Conservation (phyloP, 2,797 vertebrate genomes). For the Cuniculus paca region DNA sequence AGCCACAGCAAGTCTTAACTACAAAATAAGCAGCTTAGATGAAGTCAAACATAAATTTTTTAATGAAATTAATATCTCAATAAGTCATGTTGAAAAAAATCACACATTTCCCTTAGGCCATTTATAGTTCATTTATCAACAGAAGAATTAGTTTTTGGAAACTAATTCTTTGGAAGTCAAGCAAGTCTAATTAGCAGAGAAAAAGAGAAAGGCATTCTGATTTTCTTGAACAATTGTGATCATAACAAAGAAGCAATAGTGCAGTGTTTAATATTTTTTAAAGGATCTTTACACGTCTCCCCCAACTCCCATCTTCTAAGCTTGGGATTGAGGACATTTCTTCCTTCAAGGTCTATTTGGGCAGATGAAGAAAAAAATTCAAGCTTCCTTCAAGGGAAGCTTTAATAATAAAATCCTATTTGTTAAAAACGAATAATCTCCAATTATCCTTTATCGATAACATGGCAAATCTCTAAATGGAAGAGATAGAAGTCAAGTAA, state of each 20-base stretch:
- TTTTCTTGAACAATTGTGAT: background rate
- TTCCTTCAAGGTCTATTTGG: background rate
- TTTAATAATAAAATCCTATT: constrained; percentile 24
- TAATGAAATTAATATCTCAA: constrained; percentile 58
- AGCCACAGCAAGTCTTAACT: background rate
- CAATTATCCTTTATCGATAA: background rate
- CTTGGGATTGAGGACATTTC: background rate
- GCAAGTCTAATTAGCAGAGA: constrained; percentile 38
- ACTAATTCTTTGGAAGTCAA: background rate
- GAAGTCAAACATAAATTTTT: background rate
- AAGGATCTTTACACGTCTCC: background rate
- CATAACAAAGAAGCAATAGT: background rate
- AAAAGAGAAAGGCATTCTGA: constrained; percentile 26
- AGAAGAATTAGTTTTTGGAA: constrained; percentile 3
- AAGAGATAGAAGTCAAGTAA: background rate
- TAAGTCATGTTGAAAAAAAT: constrained; percentile 6
- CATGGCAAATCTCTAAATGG: background rate
- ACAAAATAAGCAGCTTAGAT: constrained; percentile 52
- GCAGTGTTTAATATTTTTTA: background rate
- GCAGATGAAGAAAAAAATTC: background rate
- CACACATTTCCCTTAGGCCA: background rate
- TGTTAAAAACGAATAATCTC: constrained; percentile 31
- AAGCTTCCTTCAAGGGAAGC: background rate
- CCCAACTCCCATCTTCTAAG: background rate
- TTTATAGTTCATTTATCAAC: background rate